Percentiles rank a stretch among this genome's conserved stretches.
These are phyloP conservation scores for Dromiciops gliroides DNA, from an alignment of 2,113 vertebrate species.

Conservation along the genomic window DNA sequence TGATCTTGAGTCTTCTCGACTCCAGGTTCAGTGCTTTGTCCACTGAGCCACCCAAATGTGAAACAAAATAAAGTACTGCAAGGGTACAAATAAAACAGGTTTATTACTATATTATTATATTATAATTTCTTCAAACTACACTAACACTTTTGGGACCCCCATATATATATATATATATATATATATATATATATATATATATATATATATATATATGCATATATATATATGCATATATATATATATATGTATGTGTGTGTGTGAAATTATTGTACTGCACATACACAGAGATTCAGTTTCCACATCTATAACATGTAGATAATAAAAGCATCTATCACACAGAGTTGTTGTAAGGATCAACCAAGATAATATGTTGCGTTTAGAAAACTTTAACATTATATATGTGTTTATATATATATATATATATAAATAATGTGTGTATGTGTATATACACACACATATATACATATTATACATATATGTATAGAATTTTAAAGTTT, in stretches of 20 bases:
- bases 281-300: background rate
- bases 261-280: background rate
- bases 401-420: background rate
- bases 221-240: no score
- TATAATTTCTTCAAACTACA: background rate
- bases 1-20: background rate
- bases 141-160: background rate
- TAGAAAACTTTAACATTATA: background rate
- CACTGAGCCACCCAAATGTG: background rate
- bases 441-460: no score
- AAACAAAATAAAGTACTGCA: background rate
- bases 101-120: background rate
- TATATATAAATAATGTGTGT: background rate
- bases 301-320: background rate
- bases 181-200: no score
- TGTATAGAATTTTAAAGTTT: background rate
- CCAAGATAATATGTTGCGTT: no score
- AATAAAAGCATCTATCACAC: background rate
- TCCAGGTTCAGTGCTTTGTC: background rate
- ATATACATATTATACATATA: background rate
- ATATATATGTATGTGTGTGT: background rate
- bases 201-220: no score
- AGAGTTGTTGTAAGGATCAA: background rate
- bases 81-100: no score
- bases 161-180: no score